These are phyloP conservation scores for Brachionus sp. DNA, from an alignment of 1,140 invertebrate genomes.

Conservation along the genomic window DNA sequence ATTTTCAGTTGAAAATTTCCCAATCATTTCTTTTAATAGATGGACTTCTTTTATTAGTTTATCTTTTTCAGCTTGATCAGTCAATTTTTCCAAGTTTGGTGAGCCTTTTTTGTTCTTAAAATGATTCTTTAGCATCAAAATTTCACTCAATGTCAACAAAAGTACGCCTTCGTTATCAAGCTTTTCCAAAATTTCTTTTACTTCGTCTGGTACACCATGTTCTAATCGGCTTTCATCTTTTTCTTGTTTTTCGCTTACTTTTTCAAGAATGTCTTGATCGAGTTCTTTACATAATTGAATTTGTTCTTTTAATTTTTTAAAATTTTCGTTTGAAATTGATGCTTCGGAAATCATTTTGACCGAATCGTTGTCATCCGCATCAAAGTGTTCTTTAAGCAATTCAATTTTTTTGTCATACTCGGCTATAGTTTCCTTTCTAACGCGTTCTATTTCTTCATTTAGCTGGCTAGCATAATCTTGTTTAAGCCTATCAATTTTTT, in stretches of 20 bases:
- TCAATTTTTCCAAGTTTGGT: neutral
- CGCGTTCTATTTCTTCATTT: neutral
- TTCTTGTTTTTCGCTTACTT: neutral
- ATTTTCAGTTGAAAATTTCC: neutral
- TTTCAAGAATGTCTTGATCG: neutral
- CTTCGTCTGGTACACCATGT: neutral
- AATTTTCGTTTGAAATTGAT: conserved; percentile 5
- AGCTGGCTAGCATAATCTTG: neutral
- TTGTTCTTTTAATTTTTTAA: conserved; percentile 35
- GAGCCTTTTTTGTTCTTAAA: neutral
- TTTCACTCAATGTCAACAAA: conserved; percentile 32
- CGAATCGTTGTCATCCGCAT: neutral
- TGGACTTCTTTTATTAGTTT: conserved; percentile 4
- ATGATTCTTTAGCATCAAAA: conserved; percentile 3
- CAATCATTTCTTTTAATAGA: conserved; percentile 3
- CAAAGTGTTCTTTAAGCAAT: neutral
- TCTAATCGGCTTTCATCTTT: neutral
- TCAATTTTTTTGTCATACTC: conserved; percentile 8
- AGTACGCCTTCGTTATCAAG: conserved; percentile 2
- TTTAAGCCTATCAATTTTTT: neutral
- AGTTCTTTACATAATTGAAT: conserved; percentile 26
- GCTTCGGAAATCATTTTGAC: neutral
- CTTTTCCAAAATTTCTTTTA: conserved; percentile 37
- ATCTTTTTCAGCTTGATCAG: conserved; percentile 16
- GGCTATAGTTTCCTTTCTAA: neutral